A percentile compares a stretch with the other conserved stretches of the same genome.
Conservation (phyloP, 2,797 vertebrate genomes). For the Merluccius polli region DNA sequence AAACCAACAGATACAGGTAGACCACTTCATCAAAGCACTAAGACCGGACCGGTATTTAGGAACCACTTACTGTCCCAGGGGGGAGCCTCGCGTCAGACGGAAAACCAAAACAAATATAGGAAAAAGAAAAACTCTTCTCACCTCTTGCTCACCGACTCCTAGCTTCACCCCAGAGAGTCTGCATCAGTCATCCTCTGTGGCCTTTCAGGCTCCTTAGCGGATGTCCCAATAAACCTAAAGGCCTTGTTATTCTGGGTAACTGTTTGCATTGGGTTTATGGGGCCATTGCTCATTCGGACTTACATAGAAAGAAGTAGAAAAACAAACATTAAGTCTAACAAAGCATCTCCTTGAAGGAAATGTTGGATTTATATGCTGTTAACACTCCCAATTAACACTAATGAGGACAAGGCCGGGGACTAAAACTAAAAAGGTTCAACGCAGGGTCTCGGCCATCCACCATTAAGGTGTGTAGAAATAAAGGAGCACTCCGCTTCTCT, state of each 20-base stretch:
- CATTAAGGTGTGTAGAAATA: background rate
- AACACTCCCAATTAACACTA: background rate
- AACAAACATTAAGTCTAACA: slow-evolving; percentile 33
- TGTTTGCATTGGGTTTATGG: slow-evolving; percentile 19
- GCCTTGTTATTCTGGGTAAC: background rate
- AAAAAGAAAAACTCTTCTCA: background rate
- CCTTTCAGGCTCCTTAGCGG: background rate
- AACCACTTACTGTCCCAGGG: background rate
- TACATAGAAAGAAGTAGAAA: slow-evolving; percentile 33
- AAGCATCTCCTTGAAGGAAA: slow-evolving; percentile 23
- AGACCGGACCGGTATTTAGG: background rate
- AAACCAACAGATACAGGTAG: background rate
- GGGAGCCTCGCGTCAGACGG: background rate
- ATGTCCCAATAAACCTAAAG: background rate
- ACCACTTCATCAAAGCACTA: background rate
- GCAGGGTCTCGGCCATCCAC: background rate
- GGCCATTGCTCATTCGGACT: slow-evolving; percentile 38
- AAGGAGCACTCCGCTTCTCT: background rate
- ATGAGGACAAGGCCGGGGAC: background rate
- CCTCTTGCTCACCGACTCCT: background rate
- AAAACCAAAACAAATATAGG: background rate
- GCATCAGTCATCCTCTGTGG: background rate
- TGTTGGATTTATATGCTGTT: slow-evolving; percentile 18
- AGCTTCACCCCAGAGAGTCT: background rate
- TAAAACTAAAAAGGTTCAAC: background rate